Evolutionary conservation across 2,888 invertebrate species (phyloP).

Genomic region (Eumacrocentrus americanus): DNA sequence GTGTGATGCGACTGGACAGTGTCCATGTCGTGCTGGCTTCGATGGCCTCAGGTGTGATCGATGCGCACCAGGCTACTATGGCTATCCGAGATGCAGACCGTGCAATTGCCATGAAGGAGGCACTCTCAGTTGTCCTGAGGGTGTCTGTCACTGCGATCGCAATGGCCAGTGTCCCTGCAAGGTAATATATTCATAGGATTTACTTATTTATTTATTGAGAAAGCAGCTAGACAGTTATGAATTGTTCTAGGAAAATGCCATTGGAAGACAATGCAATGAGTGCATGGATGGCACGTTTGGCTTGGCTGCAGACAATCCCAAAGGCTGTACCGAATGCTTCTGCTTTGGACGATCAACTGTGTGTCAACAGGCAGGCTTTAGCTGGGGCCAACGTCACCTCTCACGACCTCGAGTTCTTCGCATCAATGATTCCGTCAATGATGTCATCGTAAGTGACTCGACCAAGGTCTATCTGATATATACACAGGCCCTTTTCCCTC

Average conservation of each 20-base stretch:
- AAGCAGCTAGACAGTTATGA: not conserved
- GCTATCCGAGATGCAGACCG: conserved; percentile 84
- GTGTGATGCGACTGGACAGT: conserved; percentile 76
- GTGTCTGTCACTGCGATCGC: conserved; percentile 72
- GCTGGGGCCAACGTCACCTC: conserved; percentile 81
- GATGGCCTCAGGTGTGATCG: conserved; percentile 78
- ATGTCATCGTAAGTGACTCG: conserved; percentile 46
- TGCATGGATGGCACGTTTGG: conserved; percentile 90
- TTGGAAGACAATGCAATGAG: conserved; percentile 81
- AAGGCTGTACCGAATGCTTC: conserved; percentile 94
- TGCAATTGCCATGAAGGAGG: conserved; percentile 85
- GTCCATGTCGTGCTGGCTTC: conserved; percentile 78
- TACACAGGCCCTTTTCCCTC: too few species aligned
- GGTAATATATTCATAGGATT: conserved; percentile 60
- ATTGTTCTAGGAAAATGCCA: conserved; percentile 73
- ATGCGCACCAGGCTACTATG: conserved; percentile 87
- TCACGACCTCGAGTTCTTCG: conserved; percentile 61
- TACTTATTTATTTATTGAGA: not conserved
- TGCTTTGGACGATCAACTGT: conserved; percentile 87
- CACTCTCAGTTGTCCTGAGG: conserved; percentile 66
- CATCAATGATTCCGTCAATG: conserved; percentile 52
- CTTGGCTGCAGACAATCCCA: conserved; percentile 75
- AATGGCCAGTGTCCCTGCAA: conserved; percentile 92
- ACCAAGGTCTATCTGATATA: too few species aligned
- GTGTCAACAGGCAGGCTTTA: conserved; percentile 81